phyloP scores from a whole-genome alignment of 2,888 invertebrate species.

The Limnephilus marmoratus region DNA sequence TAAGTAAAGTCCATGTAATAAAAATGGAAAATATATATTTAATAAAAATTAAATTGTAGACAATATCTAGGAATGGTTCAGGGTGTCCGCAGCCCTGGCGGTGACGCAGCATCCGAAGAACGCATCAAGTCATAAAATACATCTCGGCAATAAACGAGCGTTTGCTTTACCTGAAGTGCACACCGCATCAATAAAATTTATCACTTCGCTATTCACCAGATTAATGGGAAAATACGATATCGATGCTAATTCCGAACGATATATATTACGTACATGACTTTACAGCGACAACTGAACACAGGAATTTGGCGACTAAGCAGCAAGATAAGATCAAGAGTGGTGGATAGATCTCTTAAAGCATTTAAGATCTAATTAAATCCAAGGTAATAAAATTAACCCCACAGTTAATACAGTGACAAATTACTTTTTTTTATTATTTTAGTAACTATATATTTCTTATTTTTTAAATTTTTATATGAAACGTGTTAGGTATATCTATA shows the following conservation, averaged over 20 bases:
- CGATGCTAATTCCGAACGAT: slow-evolving; percentile 65
- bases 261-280: slow-evolving; percentile 53
- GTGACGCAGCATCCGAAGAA: slow-evolving; percentile 35
- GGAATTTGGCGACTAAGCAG: slow-evolving; percentile 46
- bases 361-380: background rate
- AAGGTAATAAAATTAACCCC: background rate
- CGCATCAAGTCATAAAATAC: slow-evolving; percentile 64
- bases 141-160: slow-evolving; percentile 60
- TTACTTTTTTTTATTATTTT: background rate
- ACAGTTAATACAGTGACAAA: background rate
- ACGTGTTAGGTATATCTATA: too few relatives aligned
- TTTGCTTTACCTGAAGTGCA: slow-evolving; percentile 62
- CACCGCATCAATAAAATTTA: slow-evolving; percentile 62
- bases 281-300: slow-evolving; percentile 58
- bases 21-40: too few relatives aligned
- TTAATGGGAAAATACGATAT: slow-evolving; percentile 65
- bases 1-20: too few relatives aligned
- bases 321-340: background rate
- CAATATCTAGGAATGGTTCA: background rate
- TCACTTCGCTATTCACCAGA: slow-evolving; percentile 59
- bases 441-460: too few relatives aligned
- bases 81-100: background rate
- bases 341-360: background rate
- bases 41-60: too few relatives aligned
- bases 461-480: too few relatives aligned